A percentile compares a stretch with the other conserved stretches of the same genome.
These are phyloP conservation scores for Pogonomyrmex californicus DNA, from an alignment of 1,140 invertebrate genomes.

Conservation along the genomic window DNA sequence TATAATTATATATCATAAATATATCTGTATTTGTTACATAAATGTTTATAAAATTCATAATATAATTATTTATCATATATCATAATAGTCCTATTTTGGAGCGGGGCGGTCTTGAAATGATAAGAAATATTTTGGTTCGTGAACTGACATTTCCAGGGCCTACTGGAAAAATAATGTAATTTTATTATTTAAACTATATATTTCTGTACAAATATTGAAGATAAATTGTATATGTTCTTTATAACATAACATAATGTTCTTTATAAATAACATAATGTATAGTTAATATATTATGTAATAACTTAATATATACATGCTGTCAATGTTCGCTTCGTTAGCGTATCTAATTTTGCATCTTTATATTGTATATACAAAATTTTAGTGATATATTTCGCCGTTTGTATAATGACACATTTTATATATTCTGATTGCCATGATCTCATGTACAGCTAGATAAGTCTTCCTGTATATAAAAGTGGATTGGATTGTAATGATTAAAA, in stretches of 20 bases:
- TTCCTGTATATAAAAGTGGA: constrained; percentile 60
- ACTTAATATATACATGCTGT: background rate
- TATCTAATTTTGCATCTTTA: constrained; percentile 47
- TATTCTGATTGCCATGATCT: constrained; percentile 68
- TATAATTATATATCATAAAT: constrained; percentile 38
- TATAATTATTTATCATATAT: constrained; percentile 40
- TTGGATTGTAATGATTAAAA: constrained; percentile 69
- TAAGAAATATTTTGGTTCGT: constrained; percentile 50
- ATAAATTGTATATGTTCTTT: constrained; percentile 12
- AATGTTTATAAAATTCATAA: background rate
- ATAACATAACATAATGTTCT: background rate
- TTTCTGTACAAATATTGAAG: constrained; percentile 10
- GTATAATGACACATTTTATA: constrained; percentile 53
- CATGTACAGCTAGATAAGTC: constrained; percentile 70
- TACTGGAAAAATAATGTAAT: constrained; percentile 29
- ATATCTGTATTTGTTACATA: background rate
- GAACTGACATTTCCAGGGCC: constrained; percentile 42
- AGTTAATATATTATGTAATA: background rate
- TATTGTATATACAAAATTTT: constrained; percentile 55
- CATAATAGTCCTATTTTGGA: background rate
- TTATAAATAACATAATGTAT: constrained; percentile 19
- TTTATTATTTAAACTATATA: background rate
- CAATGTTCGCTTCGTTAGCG: constrained; percentile 36
- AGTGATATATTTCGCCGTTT: constrained; percentile 55
- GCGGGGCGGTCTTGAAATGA: constrained; percentile 27